Evolutionary conservation across 1,140 invertebrate species (phyloP).

Genomic region (Sminthurinus signatus): DNA sequence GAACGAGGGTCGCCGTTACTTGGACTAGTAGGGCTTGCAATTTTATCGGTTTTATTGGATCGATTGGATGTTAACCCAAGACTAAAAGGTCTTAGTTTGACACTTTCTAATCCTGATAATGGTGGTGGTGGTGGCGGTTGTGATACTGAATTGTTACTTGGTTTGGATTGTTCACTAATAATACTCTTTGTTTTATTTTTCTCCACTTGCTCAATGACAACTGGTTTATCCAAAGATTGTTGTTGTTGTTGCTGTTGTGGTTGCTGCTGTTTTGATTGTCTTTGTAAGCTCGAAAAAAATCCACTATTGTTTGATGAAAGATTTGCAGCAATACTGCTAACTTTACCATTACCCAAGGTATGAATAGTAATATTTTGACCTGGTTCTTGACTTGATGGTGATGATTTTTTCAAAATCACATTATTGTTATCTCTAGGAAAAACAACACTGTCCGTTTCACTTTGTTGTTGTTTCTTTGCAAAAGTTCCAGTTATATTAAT

Average conservation of each 20-base stretch:
- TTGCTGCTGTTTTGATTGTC: neutral
- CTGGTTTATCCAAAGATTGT: neutral
- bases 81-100: neutral
- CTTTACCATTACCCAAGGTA: neutral
- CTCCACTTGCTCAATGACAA: neutral
- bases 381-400: neutral
- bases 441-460: neutral
- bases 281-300: constrained; percentile 6
- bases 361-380: neutral
- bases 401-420: constrained; percentile 1
- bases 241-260: neutral
- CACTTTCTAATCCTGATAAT: constrained; percentile 2
- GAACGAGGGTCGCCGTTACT: constrained; percentile 17
- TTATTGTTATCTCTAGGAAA: constrained; percentile 14
- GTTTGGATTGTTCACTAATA: neutral
- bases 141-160: neutral
- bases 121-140: constrained; percentile 30
- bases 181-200: neutral
- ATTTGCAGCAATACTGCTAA: neutral
- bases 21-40: constrained; percentile 10
- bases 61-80: neutral
- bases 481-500: neutral
- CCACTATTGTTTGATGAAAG: constrained; percentile 1
- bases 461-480: neutral
- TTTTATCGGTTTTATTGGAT: constrained; percentile 9